Base-by-base conservation (phyloP, 2,888 invertebrate genomes). In the Cephus nigrinus region DNA sequence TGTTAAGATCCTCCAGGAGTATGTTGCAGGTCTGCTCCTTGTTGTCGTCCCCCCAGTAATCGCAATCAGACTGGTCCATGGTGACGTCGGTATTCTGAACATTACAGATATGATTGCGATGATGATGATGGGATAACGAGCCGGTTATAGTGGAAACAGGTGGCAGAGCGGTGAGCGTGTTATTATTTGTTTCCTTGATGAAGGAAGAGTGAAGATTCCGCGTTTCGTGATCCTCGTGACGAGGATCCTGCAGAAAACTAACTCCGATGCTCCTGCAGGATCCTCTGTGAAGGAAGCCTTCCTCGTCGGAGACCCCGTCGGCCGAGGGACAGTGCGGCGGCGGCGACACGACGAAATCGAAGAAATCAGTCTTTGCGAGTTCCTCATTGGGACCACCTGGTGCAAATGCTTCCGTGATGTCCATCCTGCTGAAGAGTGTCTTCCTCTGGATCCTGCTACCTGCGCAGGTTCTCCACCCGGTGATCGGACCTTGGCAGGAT, bases 281-380 rank as follows among this genome's bases (percentile, higher is more conserved):
- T 12, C 85, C 82, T 31, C 90, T 89, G 88, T 95, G 95, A 69
- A 93, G 92, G 78, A 93, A 91, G 73, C 92, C 91, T 40, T 93
- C 93, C 74, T 94, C 94, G 92, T 95, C 95, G 88, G 94, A 94
- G 88, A 96, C 94, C 87, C 96, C 96, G 40, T 85, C 86, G 68
- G 86, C 86, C 69, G 86, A 83, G 5, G 88, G 77, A 33, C 90
- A 85, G 78, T 90, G 91, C 3, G 89, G 86, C 5, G 90, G 89
- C 80, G 96, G 96, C 74, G 96, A 95, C 76, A 96, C 96, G 82
- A 97, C 97, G 92, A 97, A 96, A 92, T 97, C 97, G 92, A 97
- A 97, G 93, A 97, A 97, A 93, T 97, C 97, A 85, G 96, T 96
- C 93, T 97, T 96, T 87, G 96, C 95, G 92, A 97, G 93, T 93